Evolutionary conservation across 2,113 vertebrate species (phyloP).

Genomic region (Odontophorus gujanensis): DNA sequence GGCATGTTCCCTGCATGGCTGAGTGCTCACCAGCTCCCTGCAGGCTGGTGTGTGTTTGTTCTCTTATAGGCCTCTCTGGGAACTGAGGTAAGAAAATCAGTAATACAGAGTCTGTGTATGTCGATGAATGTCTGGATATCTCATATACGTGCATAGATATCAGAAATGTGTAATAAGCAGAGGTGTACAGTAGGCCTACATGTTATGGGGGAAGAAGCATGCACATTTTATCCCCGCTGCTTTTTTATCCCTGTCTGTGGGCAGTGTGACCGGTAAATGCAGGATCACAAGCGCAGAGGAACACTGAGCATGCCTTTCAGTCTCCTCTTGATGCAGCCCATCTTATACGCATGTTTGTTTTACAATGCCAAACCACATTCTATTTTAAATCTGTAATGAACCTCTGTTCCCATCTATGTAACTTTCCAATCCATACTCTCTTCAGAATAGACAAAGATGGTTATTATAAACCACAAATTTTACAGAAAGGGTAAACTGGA

Average conservation of each 20-base stretch:
- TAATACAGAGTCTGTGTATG: neutral
- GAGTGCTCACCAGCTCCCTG: neutral
- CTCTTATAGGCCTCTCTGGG: neutral
- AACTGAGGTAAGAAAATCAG: neutral
- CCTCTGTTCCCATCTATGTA: constrained; percentile 61
- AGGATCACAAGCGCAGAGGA: constrained; percentile 38
- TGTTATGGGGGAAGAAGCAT: neutral
- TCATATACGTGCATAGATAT: neutral
- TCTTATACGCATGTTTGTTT: constrained; percentile 54
- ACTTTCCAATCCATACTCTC: constrained; percentile 51
- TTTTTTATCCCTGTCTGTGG: constrained; percentile 3
- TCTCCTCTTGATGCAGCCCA: constrained; percentile 41
- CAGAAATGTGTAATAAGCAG: neutral
- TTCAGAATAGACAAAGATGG: constrained; percentile 59
- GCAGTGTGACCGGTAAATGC: neutral
- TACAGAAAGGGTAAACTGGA: constrained; percentile 65
- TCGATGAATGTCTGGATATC: neutral
- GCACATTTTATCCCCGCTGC: neutral
- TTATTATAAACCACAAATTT: constrained; percentile 67
- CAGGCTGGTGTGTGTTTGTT: neutral
- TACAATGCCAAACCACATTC: constrained; percentile 65
- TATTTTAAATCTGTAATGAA: constrained; percentile 72
- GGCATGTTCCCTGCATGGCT: neutral
- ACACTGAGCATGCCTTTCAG: constrained; percentile 24
- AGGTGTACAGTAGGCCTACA: neutral